Evolutionary conservation across 2,113 vertebrate species (phyloP), one percentile per base, ranked within the genome.

Genomic region (Chamaea fasciata): DNA sequence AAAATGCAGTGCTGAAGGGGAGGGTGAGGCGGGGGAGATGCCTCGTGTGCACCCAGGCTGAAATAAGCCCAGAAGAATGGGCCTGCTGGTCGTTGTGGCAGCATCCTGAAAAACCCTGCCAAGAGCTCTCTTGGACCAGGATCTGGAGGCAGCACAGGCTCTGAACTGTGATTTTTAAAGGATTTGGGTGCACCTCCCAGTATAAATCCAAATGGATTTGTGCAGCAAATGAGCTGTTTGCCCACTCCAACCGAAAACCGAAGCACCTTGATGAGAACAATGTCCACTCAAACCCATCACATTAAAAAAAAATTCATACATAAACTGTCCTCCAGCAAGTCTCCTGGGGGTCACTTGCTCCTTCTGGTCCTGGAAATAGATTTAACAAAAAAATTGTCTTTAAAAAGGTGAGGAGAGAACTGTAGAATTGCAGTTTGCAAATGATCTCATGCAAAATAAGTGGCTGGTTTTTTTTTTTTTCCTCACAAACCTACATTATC

Each of bases 261-360:
- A 63, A 91, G 19, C 24, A 76, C 17, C 31, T 42, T 18, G 15
- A 28, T 11, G 37, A 53, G 15, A 82, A 67, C n/a, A 76, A 39
- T 3, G 15, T 6, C 41, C 63, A 50, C 4, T 10, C 44, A 65
- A 53, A 60, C 35, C 42, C 79, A 20, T 33, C 11, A 21, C 10
- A 67, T 46, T 59, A 27, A 84, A 78, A 50, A 49, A 22, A 24
- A 63, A 96, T 2, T 16, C 98, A 95, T 97, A 99, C 98, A 98
- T 91, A 33, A 98, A 97, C 12, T 97, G 96, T 86, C 97, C 98
- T 96, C 96, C 95, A 57, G 98, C 93, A 57, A 99, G 95, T 60
- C 65, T 98, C 84, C 97, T 97, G 13, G 99, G 99, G 35, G 95
- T 98, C 83, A 98, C 97, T 15, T 97, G 92, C 77, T 99, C 98